These are phyloP conservation scores for Sapayoa aenigma DNA, from an alignment of 2,113 vertebrate genomes.

Conservation along the genomic window DNA sequence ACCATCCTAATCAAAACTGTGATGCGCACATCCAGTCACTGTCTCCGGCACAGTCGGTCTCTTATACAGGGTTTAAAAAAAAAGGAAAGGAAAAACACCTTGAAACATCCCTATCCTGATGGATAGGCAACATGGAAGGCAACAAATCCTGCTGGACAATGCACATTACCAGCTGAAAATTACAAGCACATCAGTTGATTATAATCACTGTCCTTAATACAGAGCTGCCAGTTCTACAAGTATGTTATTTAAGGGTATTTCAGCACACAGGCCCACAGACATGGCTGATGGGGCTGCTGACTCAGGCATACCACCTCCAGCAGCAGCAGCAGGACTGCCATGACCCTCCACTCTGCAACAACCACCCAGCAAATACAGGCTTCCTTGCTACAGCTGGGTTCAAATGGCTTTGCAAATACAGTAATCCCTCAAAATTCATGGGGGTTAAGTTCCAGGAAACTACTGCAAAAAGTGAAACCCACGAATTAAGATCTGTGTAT, in stretches of 20 bases:
- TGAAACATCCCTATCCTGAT: neutral
- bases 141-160: neutral
- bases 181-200: neutral
- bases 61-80: neutral
- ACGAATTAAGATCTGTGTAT: too few species aligned
- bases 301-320: neutral
- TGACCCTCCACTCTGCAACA: neutral
- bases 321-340: neutral
- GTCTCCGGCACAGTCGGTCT: neutral
- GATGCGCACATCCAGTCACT: neutral
- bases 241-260: neutral
- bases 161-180: neutral
- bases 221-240: neutral
- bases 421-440: too few species aligned
- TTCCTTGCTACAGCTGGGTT: neutral
- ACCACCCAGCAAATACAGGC: neutral
- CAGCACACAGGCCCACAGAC: neutral
- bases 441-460: too few species aligned
- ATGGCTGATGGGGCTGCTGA: neutral
- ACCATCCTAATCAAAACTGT: neutral
- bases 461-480: too few species aligned
- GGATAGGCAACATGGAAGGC: neutral
- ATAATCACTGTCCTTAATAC: neutral
- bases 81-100: neutral
- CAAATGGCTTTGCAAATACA: neutral